These are phyloP conservation scores for Eledona agricola DNA, from an alignment of 2,888 invertebrate species.

Conservation along the genomic window DNA sequence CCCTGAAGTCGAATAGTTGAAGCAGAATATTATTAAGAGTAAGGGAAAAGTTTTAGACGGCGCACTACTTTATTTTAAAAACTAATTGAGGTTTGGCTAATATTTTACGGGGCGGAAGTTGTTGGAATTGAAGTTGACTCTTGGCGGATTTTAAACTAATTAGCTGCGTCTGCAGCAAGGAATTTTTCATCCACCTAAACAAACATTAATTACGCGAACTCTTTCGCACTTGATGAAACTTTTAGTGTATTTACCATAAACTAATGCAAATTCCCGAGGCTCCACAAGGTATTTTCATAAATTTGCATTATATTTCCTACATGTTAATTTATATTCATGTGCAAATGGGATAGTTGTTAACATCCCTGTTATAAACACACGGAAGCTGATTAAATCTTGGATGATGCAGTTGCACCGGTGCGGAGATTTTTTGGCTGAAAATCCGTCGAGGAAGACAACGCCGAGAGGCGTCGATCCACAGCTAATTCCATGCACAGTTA, in stretches of 20 bases:
- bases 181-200: slow-evolving; percentile 14
- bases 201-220: slow-evolving; percentile 27
- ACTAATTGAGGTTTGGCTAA: no score
- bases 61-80: no score
- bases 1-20: no score
- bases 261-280: slow-evolving; percentile 29
- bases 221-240: slow-evolving; percentile 23
- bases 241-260: slow-evolving; percentile 31
- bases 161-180: no score
- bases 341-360: slow-evolving; percentile 31
- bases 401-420: slow-evolving; percentile 6
- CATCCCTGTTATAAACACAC: slow-evolving; percentile 24
- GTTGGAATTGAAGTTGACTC: no score
- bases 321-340: slow-evolving; percentile 32
- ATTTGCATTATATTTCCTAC: slow-evolving; percentile 32
- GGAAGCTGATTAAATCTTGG: slow-evolving; percentile 19
- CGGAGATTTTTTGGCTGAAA: slow-evolving; percentile 8
- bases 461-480: no score
- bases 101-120: no score
- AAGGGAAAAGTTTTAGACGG: no score
- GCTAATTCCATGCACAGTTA: no score
- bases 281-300: slow-evolving; percentile 32
- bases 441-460: no score
- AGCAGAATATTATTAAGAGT: no score
- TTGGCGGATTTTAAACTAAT: no score